Evolutionary conservation across 2,888 invertebrate species (phyloP).

Genomic region (Parasteatoda lunata): DNA sequence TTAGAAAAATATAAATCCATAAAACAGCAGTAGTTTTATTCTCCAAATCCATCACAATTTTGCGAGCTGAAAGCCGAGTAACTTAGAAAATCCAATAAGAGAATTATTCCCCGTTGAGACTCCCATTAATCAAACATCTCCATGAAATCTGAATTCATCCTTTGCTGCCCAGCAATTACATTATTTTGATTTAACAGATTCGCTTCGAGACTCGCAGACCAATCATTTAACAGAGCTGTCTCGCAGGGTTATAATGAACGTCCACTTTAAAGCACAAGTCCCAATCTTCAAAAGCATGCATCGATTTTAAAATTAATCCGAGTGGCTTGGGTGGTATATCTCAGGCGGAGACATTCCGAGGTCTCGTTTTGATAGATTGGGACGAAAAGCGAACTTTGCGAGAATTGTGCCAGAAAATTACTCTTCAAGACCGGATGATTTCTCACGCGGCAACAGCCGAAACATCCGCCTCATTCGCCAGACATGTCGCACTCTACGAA

Average conservation of each 20-base stretch:
- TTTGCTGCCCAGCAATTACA: neutral
- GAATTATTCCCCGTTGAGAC: too few relatives aligned
- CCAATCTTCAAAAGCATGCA: conserved; percentile 5
- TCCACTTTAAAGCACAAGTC: conserved; percentile 20
- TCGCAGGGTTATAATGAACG: conserved; percentile 25
- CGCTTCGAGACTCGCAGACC: neutral
- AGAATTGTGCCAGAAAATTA: conserved; percentile 47
- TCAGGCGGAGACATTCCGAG: conserved; percentile 42
- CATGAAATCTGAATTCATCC: neutral
- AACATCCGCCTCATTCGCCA: neutral
- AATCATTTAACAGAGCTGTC: conserved; percentile 24
- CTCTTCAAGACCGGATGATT: conserved; percentile 42
- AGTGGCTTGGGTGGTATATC: conserved; percentile 39
- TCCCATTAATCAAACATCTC: neutral
- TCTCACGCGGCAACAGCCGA: conserved; percentile 41
- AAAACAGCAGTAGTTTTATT: too few relatives aligned
- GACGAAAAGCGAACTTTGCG: conserved; percentile 39
- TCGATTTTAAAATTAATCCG: conserved; percentile 59
- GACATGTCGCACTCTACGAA: conserved; percentile 12
- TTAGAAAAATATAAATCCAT: too few relatives aligned
- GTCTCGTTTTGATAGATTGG: conserved; percentile 43
- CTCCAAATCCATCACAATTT: too few relatives aligned
- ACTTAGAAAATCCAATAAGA: too few relatives aligned
- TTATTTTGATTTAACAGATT: neutral
- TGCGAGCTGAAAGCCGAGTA: too few relatives aligned